Evolutionary conservation across 2,888 invertebrate species (phyloP).

Genomic region (Pyralis farinalis): DNA sequence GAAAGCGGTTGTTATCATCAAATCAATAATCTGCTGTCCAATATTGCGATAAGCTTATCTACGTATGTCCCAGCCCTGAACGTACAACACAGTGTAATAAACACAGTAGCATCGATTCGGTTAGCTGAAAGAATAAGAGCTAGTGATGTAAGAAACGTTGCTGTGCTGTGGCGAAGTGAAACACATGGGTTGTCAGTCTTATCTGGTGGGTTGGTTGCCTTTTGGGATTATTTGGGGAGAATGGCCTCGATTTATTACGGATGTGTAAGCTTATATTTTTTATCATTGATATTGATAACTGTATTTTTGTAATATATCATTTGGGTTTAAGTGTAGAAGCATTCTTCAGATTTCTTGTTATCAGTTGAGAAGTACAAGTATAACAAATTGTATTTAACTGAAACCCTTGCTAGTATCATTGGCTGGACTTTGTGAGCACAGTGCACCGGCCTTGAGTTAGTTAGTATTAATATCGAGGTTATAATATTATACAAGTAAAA

Average conservation of each 20-base stretch:
- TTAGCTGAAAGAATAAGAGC: slow-evolving; percentile 12
- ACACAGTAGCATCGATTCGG: slow-evolving; percentile 31
- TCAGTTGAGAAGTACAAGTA: too few relatives aligned
- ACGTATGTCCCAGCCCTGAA: slow-evolving; percentile 38
- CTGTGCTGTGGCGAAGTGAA: slow-evolving; percentile 44
- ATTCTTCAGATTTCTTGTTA: not conserved
- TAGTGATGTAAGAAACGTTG: slow-evolving; percentile 11
- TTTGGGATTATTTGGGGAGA: slow-evolving; percentile 52
- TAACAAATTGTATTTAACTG: too few relatives aligned
- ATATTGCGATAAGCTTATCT: slow-evolving; percentile 55
- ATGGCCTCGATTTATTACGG: slow-evolving; percentile 41
- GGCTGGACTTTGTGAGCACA: too few relatives aligned
- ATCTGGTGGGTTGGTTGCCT: slow-evolving; percentile 39
- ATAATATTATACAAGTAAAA: too few relatives aligned
- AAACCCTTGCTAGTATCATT: too few relatives aligned
- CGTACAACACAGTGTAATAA: slow-evolving; percentile 47
- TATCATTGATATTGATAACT: slow-evolving; percentile 1
- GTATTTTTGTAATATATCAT: not conserved
- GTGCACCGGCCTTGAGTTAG: too few relatives aligned
- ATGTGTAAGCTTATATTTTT: not conserved
- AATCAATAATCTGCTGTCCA: slow-evolving; percentile 71
- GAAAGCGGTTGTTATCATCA: slow-evolving; percentile 58
- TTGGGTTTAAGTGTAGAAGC: too few relatives aligned
- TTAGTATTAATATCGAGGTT: too few relatives aligned
- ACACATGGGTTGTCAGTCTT: slow-evolving; percentile 33